phyloP scores from a whole-genome alignment of 2,797 vertebrate genomes.

The Danio tinwini region DNA sequence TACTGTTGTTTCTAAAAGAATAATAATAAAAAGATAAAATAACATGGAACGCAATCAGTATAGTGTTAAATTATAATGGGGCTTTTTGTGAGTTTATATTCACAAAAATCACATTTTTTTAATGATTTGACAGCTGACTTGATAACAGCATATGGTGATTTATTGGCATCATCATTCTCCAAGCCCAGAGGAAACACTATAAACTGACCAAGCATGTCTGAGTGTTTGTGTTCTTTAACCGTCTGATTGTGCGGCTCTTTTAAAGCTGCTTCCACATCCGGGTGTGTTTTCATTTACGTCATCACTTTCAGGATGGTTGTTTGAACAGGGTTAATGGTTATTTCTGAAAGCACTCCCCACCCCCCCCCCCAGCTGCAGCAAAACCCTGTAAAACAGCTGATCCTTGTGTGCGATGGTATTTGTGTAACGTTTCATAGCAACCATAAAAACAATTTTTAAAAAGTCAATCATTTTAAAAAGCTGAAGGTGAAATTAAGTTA shows the following conservation, averaged over 20 bases:
- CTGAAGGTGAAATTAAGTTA: neutral
- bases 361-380: conserved; percentile 38
- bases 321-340: conserved; percentile 79
- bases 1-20: conserved; percentile 1
- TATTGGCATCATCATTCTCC: neutral
- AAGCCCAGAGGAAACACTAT: conserved; percentile 8
- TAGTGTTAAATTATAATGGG: neutral
- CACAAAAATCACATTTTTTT: conserved; percentile 10
- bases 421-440: conserved; percentile 26
- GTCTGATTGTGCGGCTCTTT: conserved; percentile 43
- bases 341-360: conserved; percentile 61
- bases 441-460: conserved; percentile 2
- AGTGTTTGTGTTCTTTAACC: conserved; percentile 53
- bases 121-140: conserved; percentile 2
- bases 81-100: neutral
- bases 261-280: conserved; percentile 65
- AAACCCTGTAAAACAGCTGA: conserved; percentile 33
- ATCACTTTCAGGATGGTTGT: conserved; percentile 68
- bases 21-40: neutral
- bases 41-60: neutral
- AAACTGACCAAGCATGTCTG: conserved; percentile 8
- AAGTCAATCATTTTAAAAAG: neutral
- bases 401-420: conserved; percentile 21
- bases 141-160: conserved; percentile 2
- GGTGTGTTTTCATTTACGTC: conserved; percentile 55